Evolutionary conservation across 2,797 vertebrate species (phyloP).

Genomic region (Selene dorsalis): DNA sequence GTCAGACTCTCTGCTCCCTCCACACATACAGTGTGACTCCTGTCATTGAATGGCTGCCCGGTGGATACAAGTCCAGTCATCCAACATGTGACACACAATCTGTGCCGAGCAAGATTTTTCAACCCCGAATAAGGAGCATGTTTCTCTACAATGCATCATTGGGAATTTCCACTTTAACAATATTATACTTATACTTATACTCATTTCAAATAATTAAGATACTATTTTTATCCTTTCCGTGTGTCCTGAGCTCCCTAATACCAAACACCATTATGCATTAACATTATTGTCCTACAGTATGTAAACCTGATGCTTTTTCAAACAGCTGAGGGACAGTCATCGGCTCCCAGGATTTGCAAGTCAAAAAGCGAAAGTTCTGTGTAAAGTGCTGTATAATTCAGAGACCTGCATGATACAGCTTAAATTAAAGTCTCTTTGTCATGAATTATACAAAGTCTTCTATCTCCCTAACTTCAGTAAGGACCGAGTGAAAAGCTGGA

Average conservation of each 20-base stretch:
- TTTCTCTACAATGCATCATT: not conserved
- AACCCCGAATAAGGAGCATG: not conserved
- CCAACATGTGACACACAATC: constrained; percentile 37
- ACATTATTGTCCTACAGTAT: not conserved
- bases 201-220: not conserved
- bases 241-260: not conserved
- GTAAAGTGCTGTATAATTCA: constrained; percentile 37
- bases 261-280: not conserved
- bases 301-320: constrained; percentile 11
- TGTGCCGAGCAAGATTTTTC: too few species aligned
- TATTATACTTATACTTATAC: too few species aligned
- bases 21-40: constrained; percentile 41
- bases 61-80: constrained; percentile 57
- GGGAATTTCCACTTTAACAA: not conserved
- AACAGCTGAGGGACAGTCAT: not conserved
- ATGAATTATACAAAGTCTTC: constrained; percentile 51
- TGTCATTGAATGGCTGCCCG: constrained; percentile 41
- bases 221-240: not conserved
- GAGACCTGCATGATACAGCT: constrained; percentile 38
- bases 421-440: constrained; percentile 30
- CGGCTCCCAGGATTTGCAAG: constrained; percentile 5
- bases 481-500: constrained; percentile 11
- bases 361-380: constrained; percentile 19
- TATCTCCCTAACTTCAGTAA: constrained; percentile 29
- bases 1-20: constrained; percentile 7